Conservation (phyloP, 2,888 invertebrate genomes). For the Andrena bicolor region DNA sequence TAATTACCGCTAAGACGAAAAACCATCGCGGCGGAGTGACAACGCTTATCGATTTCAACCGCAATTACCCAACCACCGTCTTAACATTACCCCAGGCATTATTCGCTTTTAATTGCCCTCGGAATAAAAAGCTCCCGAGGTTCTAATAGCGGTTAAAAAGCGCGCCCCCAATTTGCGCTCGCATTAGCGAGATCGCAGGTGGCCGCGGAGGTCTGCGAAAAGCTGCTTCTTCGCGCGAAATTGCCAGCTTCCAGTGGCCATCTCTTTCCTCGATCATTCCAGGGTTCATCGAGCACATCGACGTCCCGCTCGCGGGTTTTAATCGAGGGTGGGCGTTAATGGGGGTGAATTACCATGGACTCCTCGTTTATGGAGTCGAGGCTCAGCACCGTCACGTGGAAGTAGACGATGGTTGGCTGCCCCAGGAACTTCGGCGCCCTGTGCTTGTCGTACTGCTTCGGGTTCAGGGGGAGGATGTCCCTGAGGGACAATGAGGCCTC, state of each 20-base stretch:
- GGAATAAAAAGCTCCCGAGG: not conserved
- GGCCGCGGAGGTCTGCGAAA: not conserved
- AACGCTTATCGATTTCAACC: not conserved
- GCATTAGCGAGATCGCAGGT: slow-evolving; percentile 11
- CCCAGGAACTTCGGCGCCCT: slow-evolving; percentile 94
- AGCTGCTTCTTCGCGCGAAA: not conserved
- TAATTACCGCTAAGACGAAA: not conserved
- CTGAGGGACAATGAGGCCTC: slow-evolving; percentile 91
- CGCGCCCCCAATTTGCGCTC: slow-evolving; percentile 31
- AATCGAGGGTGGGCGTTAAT: not conserved
- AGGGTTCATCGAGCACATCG: not conserved
- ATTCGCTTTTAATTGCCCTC: not conserved
- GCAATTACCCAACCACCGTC: not conserved
- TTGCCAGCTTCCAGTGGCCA: not conserved
- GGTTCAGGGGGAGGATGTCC: slow-evolving; percentile 93
- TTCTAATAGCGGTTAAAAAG: slow-evolving; percentile 1
- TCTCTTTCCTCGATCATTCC: not conserved
- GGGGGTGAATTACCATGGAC: slow-evolving; percentile 90
- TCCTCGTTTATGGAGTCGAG: slow-evolving; percentile 98
- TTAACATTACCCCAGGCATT: not conserved
- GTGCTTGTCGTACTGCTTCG: slow-evolving; percentile 96
- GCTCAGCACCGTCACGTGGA: slow-evolving; percentile 95
- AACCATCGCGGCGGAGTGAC: not conserved
- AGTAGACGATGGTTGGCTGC: slow-evolving; percentile 95
- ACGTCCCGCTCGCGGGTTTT: not conserved